Base-by-base conservation (phyloP, 2,888 invertebrate species). In the Portevinia maculata region DNA sequence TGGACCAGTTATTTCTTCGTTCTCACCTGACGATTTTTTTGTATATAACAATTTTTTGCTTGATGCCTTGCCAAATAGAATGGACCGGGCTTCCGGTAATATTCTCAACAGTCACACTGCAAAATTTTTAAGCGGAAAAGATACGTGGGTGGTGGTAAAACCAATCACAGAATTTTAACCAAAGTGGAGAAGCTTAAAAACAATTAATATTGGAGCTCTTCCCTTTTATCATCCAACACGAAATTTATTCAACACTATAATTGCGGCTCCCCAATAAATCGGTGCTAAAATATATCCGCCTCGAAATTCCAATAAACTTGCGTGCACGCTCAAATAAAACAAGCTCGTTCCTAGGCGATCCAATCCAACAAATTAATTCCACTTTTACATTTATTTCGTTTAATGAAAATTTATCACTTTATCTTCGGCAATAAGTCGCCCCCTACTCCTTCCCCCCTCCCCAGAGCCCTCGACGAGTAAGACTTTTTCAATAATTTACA, bases 331-430 rank as follows among this genome's bases (percentile, higher is more conserved):
- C 57, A 37, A 59, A 53, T 69, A 76, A 60, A 69, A 30, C 52
- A 53, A 55, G 37, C 55, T 62, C 55, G 62, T 55, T 62, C 55
- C 17, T 1, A 37, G 8, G 9, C 30, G 39, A 11, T 37, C 17
- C 39, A 28, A 19, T 13, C 4, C 21, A 48, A 57, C 69, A 55
- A 69, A 69, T 69, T 57, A 69, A 57, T 69, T 69, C 67, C 17
- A 41, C 21, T 21, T 13, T 4, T 13, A 52, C 19, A 50, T 48
- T 71, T 57, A 48, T 71, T 64, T 57, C 41, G 55, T 79, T 62
- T 74, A 79, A 79, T 79, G 53, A 79, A 79, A 79, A 79, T 79
- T 79, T 79, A 79, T 79, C 79, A 74, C 74, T 79, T 44, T 39
- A 74, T 62, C 74, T 30, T 11, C 41, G 59, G 13, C 52, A 64